Percentiles rank a stretch among this genome's conserved stretches.
These are phyloP conservation scores for Coryphaenoides rupestris DNA, from an alignment of 2,113 vertebrate genomes.

Conservation along the genomic window DNA sequence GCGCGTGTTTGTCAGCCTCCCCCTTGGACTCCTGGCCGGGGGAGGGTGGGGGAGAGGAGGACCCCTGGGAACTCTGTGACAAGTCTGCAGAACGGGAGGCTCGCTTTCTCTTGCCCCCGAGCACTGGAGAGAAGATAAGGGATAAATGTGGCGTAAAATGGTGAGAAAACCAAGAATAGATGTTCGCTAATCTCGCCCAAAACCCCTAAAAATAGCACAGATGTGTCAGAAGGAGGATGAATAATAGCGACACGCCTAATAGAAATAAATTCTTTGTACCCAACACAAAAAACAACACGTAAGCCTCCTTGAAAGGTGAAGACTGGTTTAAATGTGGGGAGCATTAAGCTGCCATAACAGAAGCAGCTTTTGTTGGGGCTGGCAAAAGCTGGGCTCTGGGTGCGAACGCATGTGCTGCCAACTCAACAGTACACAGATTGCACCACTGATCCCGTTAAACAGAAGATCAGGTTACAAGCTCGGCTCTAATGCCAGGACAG, in stretches of 20 bases:
- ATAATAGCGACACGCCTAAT: too few relatives aligned
- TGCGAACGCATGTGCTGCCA: slow-evolving; percentile 36
- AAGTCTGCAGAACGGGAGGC: slow-evolving; percentile 73
- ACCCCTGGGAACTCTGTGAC: slow-evolving; percentile 70
- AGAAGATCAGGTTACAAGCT: slow-evolving; percentile 46
- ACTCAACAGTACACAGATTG: slow-evolving; percentile 38
- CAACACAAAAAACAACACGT: background rate
- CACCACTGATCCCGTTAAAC: slow-evolving; percentile 46
- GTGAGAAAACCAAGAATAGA: background rate
- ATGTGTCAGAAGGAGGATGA: too few relatives aligned
- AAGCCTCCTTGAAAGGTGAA: slow-evolving; percentile 1
- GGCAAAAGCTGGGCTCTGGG: slow-evolving; percentile 24
- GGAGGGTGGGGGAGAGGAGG: slow-evolving; percentile 73
- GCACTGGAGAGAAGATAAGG: slow-evolving; percentile 64
- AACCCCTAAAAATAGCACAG: too few relatives aligned
- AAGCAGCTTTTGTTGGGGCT: slow-evolving; percentile 26
- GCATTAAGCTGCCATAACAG: slow-evolving; percentile 20
- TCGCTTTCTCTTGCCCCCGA: slow-evolving; percentile 83
- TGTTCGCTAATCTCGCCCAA: too few relatives aligned
- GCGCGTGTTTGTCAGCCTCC: slow-evolving; percentile 76
- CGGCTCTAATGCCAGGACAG: slow-evolving; percentile 27
- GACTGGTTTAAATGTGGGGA: slow-evolving; percentile 8
- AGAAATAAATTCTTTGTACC: too few relatives aligned
- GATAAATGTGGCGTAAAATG: background rate
- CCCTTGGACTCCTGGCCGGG: slow-evolving; percentile 72